A percentile compares a stretch with the other conserved stretches of the same genome.
phyloP scores from a whole-genome alignment of 2,113 vertebrate genomes.

The Ahaetulla prasina region DNA sequence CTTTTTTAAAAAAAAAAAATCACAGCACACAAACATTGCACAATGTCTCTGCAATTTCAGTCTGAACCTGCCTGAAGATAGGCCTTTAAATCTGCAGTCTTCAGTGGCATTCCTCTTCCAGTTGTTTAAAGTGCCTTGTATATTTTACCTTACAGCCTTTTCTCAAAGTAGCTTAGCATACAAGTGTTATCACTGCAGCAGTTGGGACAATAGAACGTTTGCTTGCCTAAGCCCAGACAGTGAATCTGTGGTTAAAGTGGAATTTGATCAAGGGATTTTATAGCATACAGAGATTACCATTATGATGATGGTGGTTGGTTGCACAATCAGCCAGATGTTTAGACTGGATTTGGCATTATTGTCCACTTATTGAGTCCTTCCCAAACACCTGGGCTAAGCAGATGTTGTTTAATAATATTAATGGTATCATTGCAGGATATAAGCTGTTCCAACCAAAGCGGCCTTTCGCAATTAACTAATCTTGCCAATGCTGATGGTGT shows the following conservation, averaged over 20 bases:
- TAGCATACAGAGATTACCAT: not conserved
- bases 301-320: not conserved
- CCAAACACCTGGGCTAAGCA: not conserved
- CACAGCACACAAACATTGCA: not conserved
- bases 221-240: not conserved
- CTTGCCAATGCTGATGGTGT: too few species aligned
- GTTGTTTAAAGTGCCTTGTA: not conserved
- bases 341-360: not conserved
- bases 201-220: not conserved
- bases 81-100: not conserved
- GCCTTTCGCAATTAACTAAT: too few species aligned
- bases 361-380: not conserved
- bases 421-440: not conserved
- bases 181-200: not conserved
- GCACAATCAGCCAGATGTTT: not conserved
- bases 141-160: not conserved
- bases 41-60: not conserved
- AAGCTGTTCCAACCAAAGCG: too few species aligned
- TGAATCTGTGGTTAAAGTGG: not conserved
- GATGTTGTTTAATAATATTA: not conserved
- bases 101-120: not conserved
- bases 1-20: not conserved
- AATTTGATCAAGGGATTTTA: not conserved
- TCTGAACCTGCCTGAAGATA: not conserved
- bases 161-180: not conserved